phyloP scores from a whole-genome alignment of 2,888 invertebrate genomes.

The Ophraella communa region DNA sequence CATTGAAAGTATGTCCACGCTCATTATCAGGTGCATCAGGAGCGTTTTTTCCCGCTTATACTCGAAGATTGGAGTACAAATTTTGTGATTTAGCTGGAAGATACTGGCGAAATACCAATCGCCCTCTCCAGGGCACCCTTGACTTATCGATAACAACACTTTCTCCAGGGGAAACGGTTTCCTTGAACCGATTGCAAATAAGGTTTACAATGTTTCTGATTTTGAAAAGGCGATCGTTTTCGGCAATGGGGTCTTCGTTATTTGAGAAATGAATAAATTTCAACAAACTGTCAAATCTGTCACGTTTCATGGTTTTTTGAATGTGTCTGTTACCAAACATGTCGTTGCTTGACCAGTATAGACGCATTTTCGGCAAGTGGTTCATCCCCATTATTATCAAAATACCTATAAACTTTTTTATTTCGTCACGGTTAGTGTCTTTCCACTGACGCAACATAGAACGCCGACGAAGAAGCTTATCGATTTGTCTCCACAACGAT shows the following conservation, averaged over 20 bases:
- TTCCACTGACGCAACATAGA: too few relatives aligned
- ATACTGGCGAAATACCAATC: conserved; percentile 12
- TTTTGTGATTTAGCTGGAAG: conserved; percentile 13
- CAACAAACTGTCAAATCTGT: conserved; percentile 6
- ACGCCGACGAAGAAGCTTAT: too few relatives aligned
- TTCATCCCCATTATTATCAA: conserved; percentile 1
- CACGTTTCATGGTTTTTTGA: conserved; percentile 6
- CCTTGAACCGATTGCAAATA: background rate
- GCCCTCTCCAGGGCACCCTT: conserved; percentile 13
- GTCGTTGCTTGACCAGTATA: too few relatives aligned
- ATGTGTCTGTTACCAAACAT: too few relatives aligned
- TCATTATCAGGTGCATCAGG: background rate
- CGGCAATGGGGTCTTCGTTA: background rate
- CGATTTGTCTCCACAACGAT: too few relatives aligned
- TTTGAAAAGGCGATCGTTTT: background rate
- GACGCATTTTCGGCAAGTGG: too few relatives aligned
- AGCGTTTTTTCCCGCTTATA: background rate
- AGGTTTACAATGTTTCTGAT: background rate
- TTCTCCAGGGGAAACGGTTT: background rate
- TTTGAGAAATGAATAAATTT: conserved; percentile 16
- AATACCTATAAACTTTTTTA: background rate
- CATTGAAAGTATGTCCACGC: background rate
- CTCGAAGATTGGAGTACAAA: background rate
- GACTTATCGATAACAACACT: background rate
- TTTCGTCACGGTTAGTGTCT: background rate